Evolutionary conservation across 2,888 invertebrate species (phyloP).

Genomic region (Trachelus tabidus): DNA sequence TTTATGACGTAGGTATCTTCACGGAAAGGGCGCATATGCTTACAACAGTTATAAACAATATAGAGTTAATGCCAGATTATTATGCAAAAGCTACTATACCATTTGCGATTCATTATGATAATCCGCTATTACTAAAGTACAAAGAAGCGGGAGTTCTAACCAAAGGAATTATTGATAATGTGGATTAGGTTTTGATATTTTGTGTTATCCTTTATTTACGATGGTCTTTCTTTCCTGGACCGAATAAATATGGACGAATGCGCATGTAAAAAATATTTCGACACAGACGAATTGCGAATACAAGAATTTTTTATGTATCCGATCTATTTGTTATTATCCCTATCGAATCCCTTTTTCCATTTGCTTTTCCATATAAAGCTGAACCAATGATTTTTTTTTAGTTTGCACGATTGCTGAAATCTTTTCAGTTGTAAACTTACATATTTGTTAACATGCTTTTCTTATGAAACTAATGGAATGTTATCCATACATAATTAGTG

Average conservation of each 20-base stretch:
- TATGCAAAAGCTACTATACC: conserved; percentile 86
- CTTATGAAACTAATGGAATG: not conserved
- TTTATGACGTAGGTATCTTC: conserved; percentile 72
- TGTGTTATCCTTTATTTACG: not conserved
- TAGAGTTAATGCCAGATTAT: conserved; percentile 84
- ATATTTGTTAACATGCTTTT: not conserved
- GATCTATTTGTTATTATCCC: not conserved
- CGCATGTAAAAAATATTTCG: not conserved
- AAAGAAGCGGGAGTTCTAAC: conserved; percentile 70
- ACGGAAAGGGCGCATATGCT: conserved; percentile 90
- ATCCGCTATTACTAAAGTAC: conserved; percentile 76
- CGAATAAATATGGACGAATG: not conserved
- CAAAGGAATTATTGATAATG: not conserved
- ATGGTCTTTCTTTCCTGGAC: not conserved
- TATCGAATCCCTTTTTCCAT: not conserved
- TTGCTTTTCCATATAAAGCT: not conserved
- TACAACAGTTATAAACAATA: conserved; percentile 89
- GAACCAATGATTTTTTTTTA: not conserved
- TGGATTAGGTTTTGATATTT: not conserved
- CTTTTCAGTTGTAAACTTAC: not conserved
- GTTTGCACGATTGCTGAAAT: not conserved
- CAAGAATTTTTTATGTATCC: not conserved
- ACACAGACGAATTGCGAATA: not conserved
- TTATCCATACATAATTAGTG: not conserved
- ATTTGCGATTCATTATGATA: conserved; percentile 82